These are phyloP conservation scores for Limnephilus marmoratus DNA, from an alignment of 2,888 invertebrate species.

Conservation along the genomic window DNA sequence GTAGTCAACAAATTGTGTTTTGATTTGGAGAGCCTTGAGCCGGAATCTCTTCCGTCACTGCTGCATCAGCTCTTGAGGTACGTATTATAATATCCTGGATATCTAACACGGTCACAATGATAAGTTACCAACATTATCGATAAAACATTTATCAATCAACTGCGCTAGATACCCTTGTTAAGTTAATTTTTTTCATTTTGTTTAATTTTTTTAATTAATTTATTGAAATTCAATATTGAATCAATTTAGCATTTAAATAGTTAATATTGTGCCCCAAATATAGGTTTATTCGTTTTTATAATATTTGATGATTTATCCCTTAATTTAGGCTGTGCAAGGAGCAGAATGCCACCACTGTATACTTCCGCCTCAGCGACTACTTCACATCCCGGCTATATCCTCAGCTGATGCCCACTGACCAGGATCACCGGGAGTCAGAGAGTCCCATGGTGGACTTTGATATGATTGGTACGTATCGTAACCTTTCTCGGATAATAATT, in stretches of 20 bases:
- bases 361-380: conserved; percentile 73
- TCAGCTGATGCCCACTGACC: conserved; percentile 71
- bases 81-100: conserved; percentile 47
- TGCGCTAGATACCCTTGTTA: not conserved
- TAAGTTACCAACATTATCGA: too few relatives aligned
- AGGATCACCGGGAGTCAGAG: conserved; percentile 72
- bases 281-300: conserved; percentile 13
- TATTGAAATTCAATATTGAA: too few relatives aligned
- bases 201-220: too few relatives aligned
- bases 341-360: conserved; percentile 72
- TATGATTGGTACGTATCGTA: conserved; percentile 72
- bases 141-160: too few relatives aligned
- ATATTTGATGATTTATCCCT: not conserved
- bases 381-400: conserved; percentile 73
- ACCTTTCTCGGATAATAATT: not conserved
- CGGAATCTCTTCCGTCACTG: conserved; percentile 81
- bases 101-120: not conserved
- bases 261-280: not conserved
- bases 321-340: conserved; percentile 72
- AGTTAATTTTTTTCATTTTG: too few relatives aligned
- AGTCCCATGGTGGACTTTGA: conserved; percentile 75
- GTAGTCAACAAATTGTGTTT: conserved; percentile 81
- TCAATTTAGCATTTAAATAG: not conserved
- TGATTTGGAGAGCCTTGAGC: conserved; percentile 77
- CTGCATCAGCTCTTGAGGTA: conserved; percentile 82